phyloP scores from a whole-genome alignment of 2,113 vertebrate species.

The Ameiurus melas region DNA sequence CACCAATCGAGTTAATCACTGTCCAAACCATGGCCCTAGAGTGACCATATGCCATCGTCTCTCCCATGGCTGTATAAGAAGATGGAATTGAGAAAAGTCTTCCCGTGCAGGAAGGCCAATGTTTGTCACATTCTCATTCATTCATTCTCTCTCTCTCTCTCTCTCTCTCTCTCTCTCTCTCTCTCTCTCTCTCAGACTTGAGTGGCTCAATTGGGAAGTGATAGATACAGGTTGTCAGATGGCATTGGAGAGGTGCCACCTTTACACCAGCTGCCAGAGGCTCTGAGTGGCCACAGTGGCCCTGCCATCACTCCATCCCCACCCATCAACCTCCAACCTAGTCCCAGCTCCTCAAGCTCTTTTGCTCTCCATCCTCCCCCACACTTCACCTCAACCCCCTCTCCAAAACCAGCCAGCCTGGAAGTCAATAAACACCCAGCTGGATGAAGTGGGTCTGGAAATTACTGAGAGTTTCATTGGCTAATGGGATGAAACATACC shows the following conservation, averaged over 20 bases:
- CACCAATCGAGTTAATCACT: conserved; percentile 33
- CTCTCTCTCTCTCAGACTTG: conserved; percentile 57
- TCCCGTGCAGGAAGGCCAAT: conserved; percentile 1
- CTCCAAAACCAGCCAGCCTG: conserved; percentile 45
- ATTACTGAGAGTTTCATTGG: conserved; percentile 80
- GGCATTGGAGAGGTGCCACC: conserved; percentile 78
- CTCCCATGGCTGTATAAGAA: not conserved
- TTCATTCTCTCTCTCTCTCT: conserved; percentile 44
- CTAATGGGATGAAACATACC: conserved; percentile 83
- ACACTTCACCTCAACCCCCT: conserved; percentile 45
- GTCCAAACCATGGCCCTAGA: conserved; percentile 26
- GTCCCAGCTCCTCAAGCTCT: conserved; percentile 2
- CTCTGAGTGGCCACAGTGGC: conserved; percentile 54
- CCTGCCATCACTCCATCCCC: conserved; percentile 30
- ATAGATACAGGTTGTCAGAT: conserved; percentile 81
- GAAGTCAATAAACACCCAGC: conserved; percentile 69
- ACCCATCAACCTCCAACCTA: conserved; percentile 28
- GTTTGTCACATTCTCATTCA: conserved; percentile 19
- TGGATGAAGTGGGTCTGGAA: conserved; percentile 74
- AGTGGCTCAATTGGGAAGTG: conserved; percentile 82
- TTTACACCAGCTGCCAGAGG: conserved; percentile 77
- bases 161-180: conserved; percentile 49
- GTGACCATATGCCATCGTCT: conserved; percentile 18
- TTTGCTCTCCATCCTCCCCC: not conserved
- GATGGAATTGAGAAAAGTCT: not conserved